These are phyloP conservation scores for Albula glossodonta DNA, from an alignment of 2,113 vertebrate species.

Conservation along the genomic window DNA sequence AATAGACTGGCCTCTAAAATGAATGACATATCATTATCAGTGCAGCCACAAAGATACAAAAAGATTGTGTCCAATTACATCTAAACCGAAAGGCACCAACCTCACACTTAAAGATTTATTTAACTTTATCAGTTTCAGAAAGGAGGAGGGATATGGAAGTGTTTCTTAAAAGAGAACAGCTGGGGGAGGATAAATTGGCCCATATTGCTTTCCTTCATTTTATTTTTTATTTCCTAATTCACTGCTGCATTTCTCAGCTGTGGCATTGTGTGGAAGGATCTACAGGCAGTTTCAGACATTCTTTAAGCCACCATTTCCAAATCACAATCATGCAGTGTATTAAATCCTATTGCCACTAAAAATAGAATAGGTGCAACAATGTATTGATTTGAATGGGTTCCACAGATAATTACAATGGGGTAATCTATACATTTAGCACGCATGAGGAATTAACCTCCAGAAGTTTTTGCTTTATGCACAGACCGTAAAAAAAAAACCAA, in stretches of 20 bases:
- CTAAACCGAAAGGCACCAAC: neutral
- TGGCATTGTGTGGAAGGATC: conserved; percentile 21
- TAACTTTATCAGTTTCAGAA: conserved; percentile 6
- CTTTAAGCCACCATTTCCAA: neutral
- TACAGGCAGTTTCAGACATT: neutral
- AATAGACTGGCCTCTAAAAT: neutral
- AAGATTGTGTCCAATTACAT: neutral
- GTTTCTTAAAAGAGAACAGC: neutral
- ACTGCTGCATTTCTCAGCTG: conserved; percentile 21
- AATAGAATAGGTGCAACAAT: neutral
- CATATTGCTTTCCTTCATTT: neutral
- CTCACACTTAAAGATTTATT: neutral
- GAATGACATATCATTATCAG: neutral
- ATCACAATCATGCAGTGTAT: neutral
- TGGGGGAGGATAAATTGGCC: neutral
- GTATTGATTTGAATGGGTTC: neutral
- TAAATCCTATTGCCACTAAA: neutral
- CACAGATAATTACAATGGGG: neutral
- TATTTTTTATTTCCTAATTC: neutral
- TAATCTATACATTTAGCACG: neutral
- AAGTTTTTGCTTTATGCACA: neutral
- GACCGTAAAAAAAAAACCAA: neutral
- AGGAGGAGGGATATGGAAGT: neutral
- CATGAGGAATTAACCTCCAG: neutral
- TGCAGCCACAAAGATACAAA: neutral